Evolutionary conservation across 2,113 vertebrate species (phyloP).

Genomic region (Tinamus guttatus): DNA sequence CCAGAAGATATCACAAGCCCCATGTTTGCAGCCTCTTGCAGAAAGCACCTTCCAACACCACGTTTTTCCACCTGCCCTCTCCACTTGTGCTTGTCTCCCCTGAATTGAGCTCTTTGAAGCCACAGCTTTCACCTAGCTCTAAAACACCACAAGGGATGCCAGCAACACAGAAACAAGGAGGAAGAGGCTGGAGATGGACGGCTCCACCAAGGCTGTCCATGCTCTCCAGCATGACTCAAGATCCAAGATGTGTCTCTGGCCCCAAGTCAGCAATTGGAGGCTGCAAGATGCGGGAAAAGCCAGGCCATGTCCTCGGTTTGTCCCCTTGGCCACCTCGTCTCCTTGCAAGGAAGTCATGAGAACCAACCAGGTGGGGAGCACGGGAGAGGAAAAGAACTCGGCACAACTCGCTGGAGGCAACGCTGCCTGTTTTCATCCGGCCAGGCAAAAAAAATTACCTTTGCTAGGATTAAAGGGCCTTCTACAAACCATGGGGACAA

Average conservation of each 20-base stretch:
- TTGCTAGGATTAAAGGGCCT: conserved; percentile 32
- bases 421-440: rapidly evolving
- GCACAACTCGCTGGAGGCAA: neutral
- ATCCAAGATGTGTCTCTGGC: neutral
- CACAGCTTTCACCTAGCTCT: neutral
- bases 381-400: neutral
- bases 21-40: neutral
- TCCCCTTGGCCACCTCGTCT: neutral
- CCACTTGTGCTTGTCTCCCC: neutral
- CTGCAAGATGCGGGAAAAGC: rapidly evolving
- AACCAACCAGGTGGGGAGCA: neutral
- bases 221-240: neutral
- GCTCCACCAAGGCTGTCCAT: neutral
- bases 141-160: neutral
- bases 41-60: neutral
- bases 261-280: neutral
- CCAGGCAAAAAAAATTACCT: neutral
- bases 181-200: neutral
- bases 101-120: rapidly evolving
- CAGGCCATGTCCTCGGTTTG: rapidly evolving
- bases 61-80: neutral
- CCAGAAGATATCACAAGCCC: neutral
- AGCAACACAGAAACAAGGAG: neutral
- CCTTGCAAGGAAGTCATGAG: neutral
- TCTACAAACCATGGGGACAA: conserved; percentile 18